Evolutionary conservation across 2,113 vertebrate species (phyloP).

Genomic region (Stegastes partitus): DNA sequence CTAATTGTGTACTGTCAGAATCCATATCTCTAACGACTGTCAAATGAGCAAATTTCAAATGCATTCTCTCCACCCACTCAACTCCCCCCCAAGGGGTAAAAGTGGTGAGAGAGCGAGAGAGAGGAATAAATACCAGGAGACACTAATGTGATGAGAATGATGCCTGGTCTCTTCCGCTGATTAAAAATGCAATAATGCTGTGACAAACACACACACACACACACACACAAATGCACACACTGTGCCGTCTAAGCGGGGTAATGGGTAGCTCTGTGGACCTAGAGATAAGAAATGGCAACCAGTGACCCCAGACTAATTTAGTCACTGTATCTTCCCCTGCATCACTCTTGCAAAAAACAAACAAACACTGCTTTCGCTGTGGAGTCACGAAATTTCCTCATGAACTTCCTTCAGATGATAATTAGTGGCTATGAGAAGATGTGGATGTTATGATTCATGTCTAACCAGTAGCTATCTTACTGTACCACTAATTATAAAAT

Average conservation of each 20-base stretch:
- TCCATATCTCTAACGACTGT: constrained; percentile 76
- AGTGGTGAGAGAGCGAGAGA: constrained; percentile 31
- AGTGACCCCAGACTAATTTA: constrained; percentile 48
- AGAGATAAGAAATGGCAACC: constrained; percentile 32
- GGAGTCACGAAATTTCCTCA: not conserved
- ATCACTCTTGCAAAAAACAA: constrained; percentile 5
- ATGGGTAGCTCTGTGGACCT: constrained; percentile 24
- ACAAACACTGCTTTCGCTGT: constrained; percentile 20
- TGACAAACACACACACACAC: constrained; percentile 40
- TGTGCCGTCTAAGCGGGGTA: constrained; percentile 18
- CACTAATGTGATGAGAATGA: constrained; percentile 82
- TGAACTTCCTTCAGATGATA: constrained; percentile 48
- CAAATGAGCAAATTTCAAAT: constrained; percentile 79
- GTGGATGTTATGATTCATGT: constrained; percentile 56
- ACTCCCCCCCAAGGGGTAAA: constrained; percentile 43
- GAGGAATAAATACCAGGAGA: constrained; percentile 76
- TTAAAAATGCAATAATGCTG: constrained; percentile 78
- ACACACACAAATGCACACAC: constrained; percentile 15
- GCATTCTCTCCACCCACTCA: constrained; percentile 67
- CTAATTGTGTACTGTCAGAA: constrained; percentile 80
- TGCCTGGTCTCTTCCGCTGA: constrained; percentile 73
- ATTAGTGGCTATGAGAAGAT: constrained; percentile 45
- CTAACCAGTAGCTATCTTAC: constrained; percentile 41
- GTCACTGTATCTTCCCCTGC: constrained; percentile 30
- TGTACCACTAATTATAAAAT: constrained; percentile 49